These are phyloP conservation scores for Geopemphigus sp. DNA, from an alignment of 1,140 invertebrate genomes.

Conservation along the genomic window DNA sequence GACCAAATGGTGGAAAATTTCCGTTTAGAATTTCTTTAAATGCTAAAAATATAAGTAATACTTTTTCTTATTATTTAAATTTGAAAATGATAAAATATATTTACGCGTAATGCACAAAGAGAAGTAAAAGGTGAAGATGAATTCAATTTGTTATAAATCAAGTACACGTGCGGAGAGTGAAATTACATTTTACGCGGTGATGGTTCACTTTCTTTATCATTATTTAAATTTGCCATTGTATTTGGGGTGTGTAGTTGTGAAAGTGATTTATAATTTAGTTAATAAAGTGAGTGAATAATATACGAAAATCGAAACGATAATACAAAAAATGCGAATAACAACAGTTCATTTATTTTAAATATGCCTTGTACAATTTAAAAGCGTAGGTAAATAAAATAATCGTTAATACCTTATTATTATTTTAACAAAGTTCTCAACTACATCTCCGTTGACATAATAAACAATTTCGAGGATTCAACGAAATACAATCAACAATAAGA, in stretches of 20 bases:
- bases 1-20: neutral
- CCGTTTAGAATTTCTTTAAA: too few species aligned
- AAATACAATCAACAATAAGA: too few species aligned
- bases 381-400: too few species aligned
- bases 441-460: too few species aligned
- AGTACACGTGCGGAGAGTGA: neutral
- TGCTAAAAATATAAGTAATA: too few species aligned
- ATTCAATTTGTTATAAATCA: slow-evolving; percentile 26
- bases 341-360: neutral
- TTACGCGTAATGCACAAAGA: neutral
- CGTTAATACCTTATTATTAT: too few species aligned
- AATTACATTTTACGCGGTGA: neutral
- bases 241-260: neutral
- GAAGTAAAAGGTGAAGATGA: neutral
- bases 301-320: neutral
- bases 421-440: too few species aligned
- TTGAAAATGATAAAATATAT: slow-evolving; percentile 1
- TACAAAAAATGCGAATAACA: neutral
- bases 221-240: neutral
- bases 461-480: too few species aligned
- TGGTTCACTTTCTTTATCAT: neutral
- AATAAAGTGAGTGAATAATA: neutral
- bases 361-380: neutral
- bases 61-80: too few species aligned
- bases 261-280: neutral